Evolutionary conservation across 2,113 vertebrate species (phyloP).

Genomic region (Cryptomyrus ogoouensis): DNA sequence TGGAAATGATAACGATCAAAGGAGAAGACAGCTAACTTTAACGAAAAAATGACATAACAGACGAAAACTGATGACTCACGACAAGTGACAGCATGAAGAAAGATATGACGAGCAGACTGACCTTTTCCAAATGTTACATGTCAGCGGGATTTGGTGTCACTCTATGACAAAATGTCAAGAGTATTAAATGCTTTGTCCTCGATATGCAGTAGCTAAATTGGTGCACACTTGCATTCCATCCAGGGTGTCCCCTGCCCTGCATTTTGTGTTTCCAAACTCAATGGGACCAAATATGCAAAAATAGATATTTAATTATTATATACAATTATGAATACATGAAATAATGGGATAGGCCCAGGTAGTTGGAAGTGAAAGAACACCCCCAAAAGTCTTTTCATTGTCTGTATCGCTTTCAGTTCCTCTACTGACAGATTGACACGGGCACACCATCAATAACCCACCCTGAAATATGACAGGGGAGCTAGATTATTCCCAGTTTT

Average conservation of each 20-base stretch:
- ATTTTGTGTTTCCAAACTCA: neutral
- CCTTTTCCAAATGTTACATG: neutral
- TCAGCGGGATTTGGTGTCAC: neutral
- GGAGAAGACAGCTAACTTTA: neutral
- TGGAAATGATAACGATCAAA: neutral
- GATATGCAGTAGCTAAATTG: neutral
- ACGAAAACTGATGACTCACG: neutral
- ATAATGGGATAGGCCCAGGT: neutral
- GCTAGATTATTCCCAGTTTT: neutral
- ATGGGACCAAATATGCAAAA: neutral
- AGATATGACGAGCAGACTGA: neutral
- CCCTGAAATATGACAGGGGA: neutral
- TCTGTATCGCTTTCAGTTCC: neutral
- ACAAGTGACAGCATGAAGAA: neutral
- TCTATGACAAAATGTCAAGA: constrained; percentile 1
- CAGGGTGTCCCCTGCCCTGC: neutral
- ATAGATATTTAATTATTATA: neutral
- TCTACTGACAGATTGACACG: neutral
- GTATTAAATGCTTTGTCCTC: neutral
- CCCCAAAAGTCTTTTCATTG: neutral
- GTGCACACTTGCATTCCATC: neutral
- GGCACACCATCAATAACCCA: neutral
- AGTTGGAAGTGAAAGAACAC: neutral
- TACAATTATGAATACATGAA: neutral
- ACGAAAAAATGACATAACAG: neutral